Conservation (phyloP, 35 echinoderm and acorn worm genomes). For the Holothuria glaberrima region DNA sequence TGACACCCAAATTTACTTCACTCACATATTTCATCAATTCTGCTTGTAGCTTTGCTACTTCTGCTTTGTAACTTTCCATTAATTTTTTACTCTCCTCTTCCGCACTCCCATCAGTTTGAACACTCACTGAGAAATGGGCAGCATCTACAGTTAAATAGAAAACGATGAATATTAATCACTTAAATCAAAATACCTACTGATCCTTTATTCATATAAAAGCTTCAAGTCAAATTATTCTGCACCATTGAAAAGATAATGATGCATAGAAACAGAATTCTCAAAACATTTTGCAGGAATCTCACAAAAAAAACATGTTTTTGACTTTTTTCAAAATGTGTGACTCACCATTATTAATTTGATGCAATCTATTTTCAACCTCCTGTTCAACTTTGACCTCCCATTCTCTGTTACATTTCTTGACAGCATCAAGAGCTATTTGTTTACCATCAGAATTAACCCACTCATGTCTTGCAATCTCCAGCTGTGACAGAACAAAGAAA, state of each 20-base stretch:
- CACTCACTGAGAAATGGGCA: too few relatives aligned
- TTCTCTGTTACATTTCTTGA: conserved; percentile 16
- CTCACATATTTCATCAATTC: conserved; percentile 17
- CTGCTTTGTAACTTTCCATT: neutral
- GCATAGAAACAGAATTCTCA: too few relatives aligned
- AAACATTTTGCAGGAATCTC: neutral
- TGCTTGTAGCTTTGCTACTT: neutral
- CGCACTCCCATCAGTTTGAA: too few relatives aligned
- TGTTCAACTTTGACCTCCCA: conserved; percentile 32
- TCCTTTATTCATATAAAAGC: too few relatives aligned
- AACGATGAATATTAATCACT: too few relatives aligned
- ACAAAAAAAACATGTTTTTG: neutral
- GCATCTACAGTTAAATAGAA: too few relatives aligned
- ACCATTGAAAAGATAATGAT: too few relatives aligned
- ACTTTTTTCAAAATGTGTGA: too few relatives aligned
- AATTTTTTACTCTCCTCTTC: neutral
- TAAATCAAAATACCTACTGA: too few relatives aligned
- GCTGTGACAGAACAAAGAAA: neutral
- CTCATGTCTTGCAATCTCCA: conserved; percentile 26
- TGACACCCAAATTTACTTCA: neutral
- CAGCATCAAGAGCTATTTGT: conserved; percentile 18
- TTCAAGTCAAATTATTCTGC: neutral
- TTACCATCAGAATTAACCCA: conserved; percentile 36
- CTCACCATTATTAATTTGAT: conserved; percentile 11
- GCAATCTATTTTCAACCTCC: neutral